These are phyloP conservation scores for Carassius gibelio DNA, from an alignment of 2,113 vertebrate species.

Conservation along the genomic window DNA sequence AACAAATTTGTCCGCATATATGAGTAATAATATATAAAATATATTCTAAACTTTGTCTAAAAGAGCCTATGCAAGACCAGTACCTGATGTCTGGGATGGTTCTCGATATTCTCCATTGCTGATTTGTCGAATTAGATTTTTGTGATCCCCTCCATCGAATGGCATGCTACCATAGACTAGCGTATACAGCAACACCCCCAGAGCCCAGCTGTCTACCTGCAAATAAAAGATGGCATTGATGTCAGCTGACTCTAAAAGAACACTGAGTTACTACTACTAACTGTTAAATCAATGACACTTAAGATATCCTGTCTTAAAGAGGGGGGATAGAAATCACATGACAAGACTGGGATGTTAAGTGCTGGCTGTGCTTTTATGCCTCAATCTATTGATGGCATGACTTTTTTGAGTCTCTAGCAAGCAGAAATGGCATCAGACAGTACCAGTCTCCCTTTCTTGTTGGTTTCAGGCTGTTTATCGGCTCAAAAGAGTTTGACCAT, in stretches of 20 bases:
- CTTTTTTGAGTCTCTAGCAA: neutral
- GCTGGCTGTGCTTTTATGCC: neutral
- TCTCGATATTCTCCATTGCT: constrained; percentile 98
- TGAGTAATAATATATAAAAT: neutral
- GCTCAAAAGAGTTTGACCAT: constrained; percentile 66
- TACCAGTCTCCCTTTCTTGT: neutral
- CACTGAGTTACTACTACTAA: constrained; percentile 39
- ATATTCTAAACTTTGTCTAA: neutral
- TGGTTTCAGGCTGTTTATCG: neutral
- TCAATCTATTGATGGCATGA: neutral
- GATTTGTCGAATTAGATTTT: constrained; percentile 98
- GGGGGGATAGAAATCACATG: neutral
- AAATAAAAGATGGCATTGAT: constrained; percentile 31
- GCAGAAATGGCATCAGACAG: neutral
- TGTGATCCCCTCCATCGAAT: constrained; percentile 97
- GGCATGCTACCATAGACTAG: constrained; percentile 98
- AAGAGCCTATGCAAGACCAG: neutral
- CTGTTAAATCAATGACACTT: constrained; percentile 1
- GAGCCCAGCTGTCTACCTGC: constrained; percentile 98
- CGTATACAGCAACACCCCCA: constrained; percentile 96
- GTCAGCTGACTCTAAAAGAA: constrained; percentile 37
- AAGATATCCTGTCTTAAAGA: neutral
- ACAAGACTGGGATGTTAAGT: neutral
- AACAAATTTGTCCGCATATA: neutral
- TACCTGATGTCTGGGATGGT: constrained; percentile 97